Evolutionary conservation across 30 jellyfish, hydroid and myxozoan genomes (phyloP).

Genomic region (Turritopsis rubra): DNA sequence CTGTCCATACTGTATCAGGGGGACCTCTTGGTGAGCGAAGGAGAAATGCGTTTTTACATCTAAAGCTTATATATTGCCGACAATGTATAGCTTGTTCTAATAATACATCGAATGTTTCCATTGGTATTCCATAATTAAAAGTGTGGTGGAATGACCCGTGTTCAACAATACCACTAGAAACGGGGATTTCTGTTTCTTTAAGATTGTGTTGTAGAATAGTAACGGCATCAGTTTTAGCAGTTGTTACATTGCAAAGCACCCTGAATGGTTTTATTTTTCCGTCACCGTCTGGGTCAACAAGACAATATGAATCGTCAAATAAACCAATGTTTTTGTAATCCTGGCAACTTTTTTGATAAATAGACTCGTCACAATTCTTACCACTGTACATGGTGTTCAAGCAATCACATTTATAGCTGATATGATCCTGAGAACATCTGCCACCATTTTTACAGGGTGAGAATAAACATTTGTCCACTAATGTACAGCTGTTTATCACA

Average conservation of each 20-base stretch:
- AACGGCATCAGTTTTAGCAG: conserved; percentile 32
- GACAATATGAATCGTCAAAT: conserved; percentile 74
- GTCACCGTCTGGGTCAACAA: conserved; percentile 89
- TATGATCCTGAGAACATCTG: conserved; percentile 45
- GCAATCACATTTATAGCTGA: conserved; percentile 72
- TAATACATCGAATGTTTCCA: conserved; percentile 39
- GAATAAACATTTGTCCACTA: conserved; percentile 77
- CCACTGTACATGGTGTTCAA: conserved; percentile 58
- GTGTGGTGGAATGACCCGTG: conserved; percentile 47
- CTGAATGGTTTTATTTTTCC: conserved; percentile 64
- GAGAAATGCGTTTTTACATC: conserved; percentile 65
- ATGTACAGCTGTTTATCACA: conserved; percentile 43
- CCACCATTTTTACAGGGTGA: conserved; percentile 93
- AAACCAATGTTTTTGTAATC: conserved; percentile 72
- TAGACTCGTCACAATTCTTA: conserved; percentile 57
- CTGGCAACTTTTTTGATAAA: conserved; percentile 74
- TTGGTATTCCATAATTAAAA: conserved; percentile 36
- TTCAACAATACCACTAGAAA: conserved; percentile 35
- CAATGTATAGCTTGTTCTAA: conserved; percentile 55
- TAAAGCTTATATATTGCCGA: conserved; percentile 49
- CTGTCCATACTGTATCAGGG: conserved; percentile 79
- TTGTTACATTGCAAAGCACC: conserved; percentile 82
- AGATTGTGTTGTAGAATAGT: conserved; percentile 24
- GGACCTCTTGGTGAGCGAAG: conserved; percentile 97
- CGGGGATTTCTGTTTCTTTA: background rate